Percentiles rank a stretch among this genome's conserved stretches.
phyloP scores from a whole-genome alignment of 2,113 vertebrate genomes.

The Etheostoma spectabile region DNA sequence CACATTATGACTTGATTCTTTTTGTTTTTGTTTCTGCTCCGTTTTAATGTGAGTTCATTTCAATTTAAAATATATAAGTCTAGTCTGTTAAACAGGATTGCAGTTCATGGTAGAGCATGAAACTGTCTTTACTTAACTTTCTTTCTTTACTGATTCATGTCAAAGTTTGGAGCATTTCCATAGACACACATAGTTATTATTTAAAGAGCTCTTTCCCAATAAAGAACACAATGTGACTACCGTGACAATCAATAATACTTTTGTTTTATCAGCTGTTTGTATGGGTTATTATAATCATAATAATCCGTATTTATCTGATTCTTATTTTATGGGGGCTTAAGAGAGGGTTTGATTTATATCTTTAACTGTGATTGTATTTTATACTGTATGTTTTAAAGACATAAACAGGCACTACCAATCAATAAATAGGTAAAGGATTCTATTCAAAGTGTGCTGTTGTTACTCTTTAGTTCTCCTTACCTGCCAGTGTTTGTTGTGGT shows the following conservation, averaged over 20 bases:
- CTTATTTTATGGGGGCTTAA: slow-evolving; percentile 53
- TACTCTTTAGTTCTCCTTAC: neutral
- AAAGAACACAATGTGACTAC: neutral
- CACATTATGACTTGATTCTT: slow-evolving; percentile 27
- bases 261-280: slow-evolving; percentile 44
- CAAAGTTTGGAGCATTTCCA: neutral
- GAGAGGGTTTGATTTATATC: slow-evolving; percentile 58
- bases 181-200: neutral
- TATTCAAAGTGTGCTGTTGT: neutral
- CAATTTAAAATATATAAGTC: slow-evolving; percentile 52
- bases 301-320: slow-evolving; percentile 67
- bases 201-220: slow-evolving; percentile 22
- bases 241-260: slow-evolving; percentile 23
- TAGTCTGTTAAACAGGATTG: slow-evolving; percentile 3
- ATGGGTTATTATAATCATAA: slow-evolving; percentile 41
- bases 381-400: slow-evolving; percentile 67
- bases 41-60: slow-evolving; percentile 29
- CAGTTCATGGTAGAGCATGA: slow-evolving; percentile 7
- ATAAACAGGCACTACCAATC: slow-evolving; percentile 55
- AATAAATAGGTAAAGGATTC: slow-evolving; percentile 45
- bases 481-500: neutral
- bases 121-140: neutral
- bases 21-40: neutral
- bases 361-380: slow-evolving; percentile 71
- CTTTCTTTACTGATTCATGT: neutral